A percentile compares a stretch with the other conserved stretches of the same genome.
Evolutionary conservation across 2,113 vertebrate genomes (phyloP).

Genomic region (Tupaia chinensis): DNA sequence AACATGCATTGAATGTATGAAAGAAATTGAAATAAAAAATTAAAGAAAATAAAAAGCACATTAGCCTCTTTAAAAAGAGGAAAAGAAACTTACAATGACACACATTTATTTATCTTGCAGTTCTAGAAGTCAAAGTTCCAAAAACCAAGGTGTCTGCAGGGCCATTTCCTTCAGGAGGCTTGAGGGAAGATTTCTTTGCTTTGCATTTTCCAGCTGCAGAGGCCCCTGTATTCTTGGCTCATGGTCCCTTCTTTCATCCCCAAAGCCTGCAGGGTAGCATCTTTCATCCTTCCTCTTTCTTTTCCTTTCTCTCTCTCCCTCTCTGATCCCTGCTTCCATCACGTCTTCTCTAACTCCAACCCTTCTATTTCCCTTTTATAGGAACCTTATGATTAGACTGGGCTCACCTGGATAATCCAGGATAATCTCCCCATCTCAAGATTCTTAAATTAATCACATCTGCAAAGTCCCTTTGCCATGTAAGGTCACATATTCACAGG

Average conservation of each 20-base stretch:
- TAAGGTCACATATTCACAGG: too few species aligned
- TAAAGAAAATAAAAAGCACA: too few species aligned
- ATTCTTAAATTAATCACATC: not conserved
- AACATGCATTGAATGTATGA: too few species aligned
- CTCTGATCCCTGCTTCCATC: too few species aligned
- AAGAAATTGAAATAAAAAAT: too few species aligned
- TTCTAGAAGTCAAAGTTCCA: not conserved
- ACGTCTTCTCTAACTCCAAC: not conserved
- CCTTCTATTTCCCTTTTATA: not conserved
- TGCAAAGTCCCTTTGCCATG: not conserved
- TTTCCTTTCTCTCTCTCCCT: not conserved
- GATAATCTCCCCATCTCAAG: too few species aligned
- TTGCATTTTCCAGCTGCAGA: not conserved
- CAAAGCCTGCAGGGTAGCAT: not conserved
- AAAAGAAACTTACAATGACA: not conserved
- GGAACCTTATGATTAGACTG: not conserved
- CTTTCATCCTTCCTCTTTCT: not conserved
- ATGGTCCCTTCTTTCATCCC: too few species aligned
- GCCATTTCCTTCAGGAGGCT: not conserved
- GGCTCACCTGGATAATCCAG: not conserved
- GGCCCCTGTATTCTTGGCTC: not conserved
- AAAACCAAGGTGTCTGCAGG: not conserved
- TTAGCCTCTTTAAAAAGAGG: too few species aligned
- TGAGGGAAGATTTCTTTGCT: not conserved
- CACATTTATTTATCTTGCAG: not conserved